Percentiles rank a stretch among this genome's conserved stretches.
phyloP scores from a whole-genome alignment of 2,797 vertebrate species.

The Arrhamphus sclerolepis region DNA sequence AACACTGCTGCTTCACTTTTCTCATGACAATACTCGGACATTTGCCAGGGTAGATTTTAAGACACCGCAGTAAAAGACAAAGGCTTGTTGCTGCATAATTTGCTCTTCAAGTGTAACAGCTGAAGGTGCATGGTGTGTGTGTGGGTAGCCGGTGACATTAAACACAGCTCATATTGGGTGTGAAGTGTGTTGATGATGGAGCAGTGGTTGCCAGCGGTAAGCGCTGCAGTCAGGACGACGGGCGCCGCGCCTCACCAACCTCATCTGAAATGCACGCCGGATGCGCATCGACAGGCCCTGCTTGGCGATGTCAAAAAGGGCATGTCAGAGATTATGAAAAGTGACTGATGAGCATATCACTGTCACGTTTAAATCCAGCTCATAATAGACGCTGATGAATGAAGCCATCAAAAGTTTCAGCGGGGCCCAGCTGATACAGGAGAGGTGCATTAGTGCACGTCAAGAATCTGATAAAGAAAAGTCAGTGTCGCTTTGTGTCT shows the following conservation, averaged over 20 bases:
- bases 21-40: no score
- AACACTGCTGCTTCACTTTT: no score
- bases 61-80: neutral
- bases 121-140: slow-evolving; percentile 20
- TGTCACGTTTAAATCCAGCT: slow-evolving; percentile 48
- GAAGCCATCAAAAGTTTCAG: slow-evolving; percentile 52
- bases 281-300: neutral
- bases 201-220: slow-evolving; percentile 13
- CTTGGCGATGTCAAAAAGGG: slow-evolving; percentile 26
- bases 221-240: slow-evolving; percentile 10
- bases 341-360: slow-evolving; percentile 62
- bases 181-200: slow-evolving; percentile 32
- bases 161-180: slow-evolving; percentile 36
- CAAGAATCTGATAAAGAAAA: slow-evolving; percentile 17
- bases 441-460: slow-evolving; percentile 45
- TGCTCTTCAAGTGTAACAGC: slow-evolving; percentile 1
- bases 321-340: slow-evolving; percentile 52
- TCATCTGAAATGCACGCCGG: slow-evolving; percentile 7
- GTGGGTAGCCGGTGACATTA: slow-evolving; percentile 39
- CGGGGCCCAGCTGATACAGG: slow-evolving; percentile 6
- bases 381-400: slow-evolving; percentile 58
- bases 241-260: slow-evolving; percentile 3
- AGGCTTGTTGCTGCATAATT: slow-evolving; percentile 3
- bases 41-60: no score
- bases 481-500: slow-evolving; percentile 15